Evolutionary conservation across 2,797 vertebrate species (phyloP), one percentile per base, ranked within the genome.

Genomic region (Labroides dimidiatus): DNA sequence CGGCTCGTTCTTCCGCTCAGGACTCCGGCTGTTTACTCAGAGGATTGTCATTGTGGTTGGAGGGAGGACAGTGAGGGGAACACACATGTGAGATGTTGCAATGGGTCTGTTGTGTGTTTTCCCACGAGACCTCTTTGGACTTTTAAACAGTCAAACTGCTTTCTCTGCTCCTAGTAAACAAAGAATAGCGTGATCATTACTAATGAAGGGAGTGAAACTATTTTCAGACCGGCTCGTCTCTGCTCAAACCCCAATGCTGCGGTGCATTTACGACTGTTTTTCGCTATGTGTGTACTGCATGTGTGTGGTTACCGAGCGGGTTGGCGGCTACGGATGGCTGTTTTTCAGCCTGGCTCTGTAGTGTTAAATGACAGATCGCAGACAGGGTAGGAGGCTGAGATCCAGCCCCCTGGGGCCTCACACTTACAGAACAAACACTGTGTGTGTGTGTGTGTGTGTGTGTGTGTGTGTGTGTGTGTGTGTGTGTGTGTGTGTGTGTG

Each of bases 281-380:
- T 71, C 82, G 70, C 71, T 77, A 9, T 72, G 63, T 75, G 72
- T 75, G 67, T 37, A 11, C 65, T 82, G 75, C 50, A 39, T 74
- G 69, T 80, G 81, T 83, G 80, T 68, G 81, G 86, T 89, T 91
- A 84, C 75, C 54, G 77, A 86, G 81, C 77, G 84, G 75, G 80
- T 80, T 71, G 78, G 86, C 57, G 67, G 79, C 81, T 77, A 68
- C 11, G 74, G 75, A 72, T 84, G 78, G 78, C 80, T 89, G 86
- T 86, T 91, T 91, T 90, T 88, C 72, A 76, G 75, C 77, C 73
- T 49, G 75, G 72, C 77, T 87, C 75, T 81, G 78, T 85, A 84
- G 90, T 90, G 90, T 91, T 88, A 89, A 86, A 88, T 91, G 92
- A 93, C 88, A 93, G 86, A 93, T 93, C 59, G 72, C 91, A 93